These are phyloP conservation scores for Amiota minor DNA, from an alignment of 2,888 invertebrate species.

Conservation along the genomic window DNA sequence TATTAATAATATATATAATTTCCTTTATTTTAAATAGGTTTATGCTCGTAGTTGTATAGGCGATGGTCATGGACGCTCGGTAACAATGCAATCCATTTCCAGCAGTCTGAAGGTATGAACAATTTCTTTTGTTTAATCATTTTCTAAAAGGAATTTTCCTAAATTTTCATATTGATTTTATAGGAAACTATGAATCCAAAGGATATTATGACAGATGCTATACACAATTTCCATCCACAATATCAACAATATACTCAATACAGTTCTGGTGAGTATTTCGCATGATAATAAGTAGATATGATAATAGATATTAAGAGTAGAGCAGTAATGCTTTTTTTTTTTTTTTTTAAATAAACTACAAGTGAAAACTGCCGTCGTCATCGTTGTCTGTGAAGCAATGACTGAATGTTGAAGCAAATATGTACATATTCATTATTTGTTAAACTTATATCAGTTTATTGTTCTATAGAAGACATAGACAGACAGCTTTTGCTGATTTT, in stretches of 20 bases:
- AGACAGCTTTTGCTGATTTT: slow-evolving; percentile 10
- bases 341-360: too few relatives aligned
- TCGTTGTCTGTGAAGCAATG: too few relatives aligned
- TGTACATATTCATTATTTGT: too few relatives aligned
- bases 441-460: too few relatives aligned
- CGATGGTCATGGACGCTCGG: slow-evolving; percentile 90
- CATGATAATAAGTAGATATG: too few relatives aligned
- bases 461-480: too few relatives aligned
- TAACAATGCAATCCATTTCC: slow-evolving; percentile 99
- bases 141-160: neutral
- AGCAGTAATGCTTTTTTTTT: neutral
- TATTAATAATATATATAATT: slow-evolving; percentile 6
- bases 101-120: slow-evolving; percentile 91
- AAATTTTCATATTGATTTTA: slow-evolving; percentile 28
- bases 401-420: too few relatives aligned
- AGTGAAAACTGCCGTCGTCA: too few relatives aligned
- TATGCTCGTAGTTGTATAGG: slow-evolving; percentile 87
- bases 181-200: slow-evolving; percentile 98
- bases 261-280: slow-evolving; percentile 84
- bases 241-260: slow-evolving; percentile 99
- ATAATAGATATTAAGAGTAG: neutral
- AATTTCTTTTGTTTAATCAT: slow-evolving; percentile 19
- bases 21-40: slow-evolving; percentile 69
- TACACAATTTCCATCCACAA: slow-evolving; percentile 99
- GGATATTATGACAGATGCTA: slow-evolving; percentile 99